These are phyloP conservation scores for Euzophera pinguis DNA, from an alignment of 2,888 invertebrate species.

Conservation along the genomic window DNA sequence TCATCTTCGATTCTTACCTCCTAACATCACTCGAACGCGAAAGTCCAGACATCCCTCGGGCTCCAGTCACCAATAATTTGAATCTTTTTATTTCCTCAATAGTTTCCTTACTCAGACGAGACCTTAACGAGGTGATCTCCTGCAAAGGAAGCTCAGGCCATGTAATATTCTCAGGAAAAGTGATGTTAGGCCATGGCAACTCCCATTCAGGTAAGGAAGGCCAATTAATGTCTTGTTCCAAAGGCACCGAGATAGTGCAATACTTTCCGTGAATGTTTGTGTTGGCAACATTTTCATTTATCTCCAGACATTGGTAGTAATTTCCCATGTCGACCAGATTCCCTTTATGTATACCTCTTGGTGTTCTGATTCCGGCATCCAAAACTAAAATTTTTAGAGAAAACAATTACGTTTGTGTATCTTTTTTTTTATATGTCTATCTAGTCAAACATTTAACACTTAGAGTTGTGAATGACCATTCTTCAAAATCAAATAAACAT, in stretches of 20 bases:
- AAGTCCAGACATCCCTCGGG: not conserved
- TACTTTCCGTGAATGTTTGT: slow-evolving; percentile 50
- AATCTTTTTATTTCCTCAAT: not conserved
- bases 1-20: not conserved
- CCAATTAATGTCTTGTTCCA: slow-evolving; percentile 29
- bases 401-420: too few relatives aligned
- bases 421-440: too few relatives aligned
- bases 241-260: slow-evolving; percentile 47
- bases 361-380: slow-evolving; percentile 48
- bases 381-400: slow-evolving; percentile 35
- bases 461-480: too few relatives aligned
- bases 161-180: slow-evolving; percentile 19
- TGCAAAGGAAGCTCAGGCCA: slow-evolving; percentile 27
- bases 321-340: slow-evolving; percentile 47
- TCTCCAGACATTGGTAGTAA: slow-evolving; percentile 49
- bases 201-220: not conserved
- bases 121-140: not conserved
- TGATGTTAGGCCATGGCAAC: slow-evolving; percentile 17
- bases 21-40: not conserved
- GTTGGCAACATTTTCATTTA: slow-evolving; percentile 31
- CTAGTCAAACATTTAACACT: too few relatives aligned
- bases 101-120: not conserved
- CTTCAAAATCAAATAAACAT: too few relatives aligned
- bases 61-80: not conserved
- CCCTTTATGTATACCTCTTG: slow-evolving; percentile 45